These are phyloP conservation scores for Ophioninae sp. DNA, from an alignment of 2,888 invertebrate genomes.

Conservation along the genomic window DNA sequence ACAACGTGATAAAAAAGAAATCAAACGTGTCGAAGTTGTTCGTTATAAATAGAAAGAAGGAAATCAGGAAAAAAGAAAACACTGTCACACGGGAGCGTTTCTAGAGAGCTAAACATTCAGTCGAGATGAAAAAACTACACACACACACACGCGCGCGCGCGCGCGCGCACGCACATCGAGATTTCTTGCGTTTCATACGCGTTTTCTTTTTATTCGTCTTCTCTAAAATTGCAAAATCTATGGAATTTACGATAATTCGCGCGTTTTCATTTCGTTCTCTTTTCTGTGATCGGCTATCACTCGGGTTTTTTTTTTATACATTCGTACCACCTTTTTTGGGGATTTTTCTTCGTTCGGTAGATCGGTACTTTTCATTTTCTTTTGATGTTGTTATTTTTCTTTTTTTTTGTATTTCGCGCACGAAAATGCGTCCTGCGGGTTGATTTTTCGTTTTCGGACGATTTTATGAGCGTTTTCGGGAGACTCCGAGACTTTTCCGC, in stretches of 20 bases:
- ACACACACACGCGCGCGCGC: background rate
- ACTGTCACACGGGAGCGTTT: background rate
- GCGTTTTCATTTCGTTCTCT: constrained; percentile 30
- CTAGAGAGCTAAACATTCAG: constrained; percentile 48
- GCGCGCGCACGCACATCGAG: background rate
- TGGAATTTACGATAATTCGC: constrained; percentile 56
- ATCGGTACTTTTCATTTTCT: background rate
- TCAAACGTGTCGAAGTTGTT: background rate
- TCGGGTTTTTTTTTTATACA: constrained; percentile 46
- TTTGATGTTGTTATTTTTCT: background rate
- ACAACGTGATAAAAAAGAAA: background rate
- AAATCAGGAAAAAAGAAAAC: background rate
- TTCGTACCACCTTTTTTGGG: constrained; percentile 33
- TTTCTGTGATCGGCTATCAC: constrained; percentile 27
- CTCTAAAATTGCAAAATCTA: constrained; percentile 62
- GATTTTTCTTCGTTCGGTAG: background rate
- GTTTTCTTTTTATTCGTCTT: constrained; percentile 10
- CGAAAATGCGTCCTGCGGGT: background rate
- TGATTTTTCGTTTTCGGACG: background rate
- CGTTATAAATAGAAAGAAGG: background rate
- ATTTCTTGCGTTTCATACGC: constrained; percentile 3
- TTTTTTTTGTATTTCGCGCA: background rate
- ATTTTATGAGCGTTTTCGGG: background rate
- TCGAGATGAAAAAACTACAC: constrained; percentile 41
- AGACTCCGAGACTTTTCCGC: background rate